Conservation (phyloP, 2,113 vertebrate genomes). For the Peromyscus californicus region DNA sequence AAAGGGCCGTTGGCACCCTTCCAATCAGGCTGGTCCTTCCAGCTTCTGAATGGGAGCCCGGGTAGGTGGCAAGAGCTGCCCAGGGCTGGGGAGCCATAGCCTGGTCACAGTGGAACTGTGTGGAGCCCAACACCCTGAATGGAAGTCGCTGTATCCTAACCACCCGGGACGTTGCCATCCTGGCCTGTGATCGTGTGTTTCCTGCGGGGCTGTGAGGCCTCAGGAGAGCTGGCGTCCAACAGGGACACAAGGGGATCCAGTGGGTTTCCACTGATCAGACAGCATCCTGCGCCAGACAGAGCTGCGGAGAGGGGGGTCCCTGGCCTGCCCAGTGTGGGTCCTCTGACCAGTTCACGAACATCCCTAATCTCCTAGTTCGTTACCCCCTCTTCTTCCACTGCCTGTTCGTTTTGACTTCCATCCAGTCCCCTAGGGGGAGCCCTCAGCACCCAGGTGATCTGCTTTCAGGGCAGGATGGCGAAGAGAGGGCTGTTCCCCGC, state of each 20-base stretch:
- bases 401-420: not conserved
- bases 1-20: not conserved
- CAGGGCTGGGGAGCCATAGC: not conserved
- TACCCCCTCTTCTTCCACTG: not conserved
- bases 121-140: no score
- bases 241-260: not conserved
- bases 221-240: not conserved
- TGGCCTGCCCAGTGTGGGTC: not conserved
- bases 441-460: no score
- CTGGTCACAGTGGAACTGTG: no score
- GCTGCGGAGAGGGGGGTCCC: not conserved
- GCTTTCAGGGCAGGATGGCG: not conserved
- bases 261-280: not conserved
- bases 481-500: not conserved
- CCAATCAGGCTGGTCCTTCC: not conserved
- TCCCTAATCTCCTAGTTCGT: not conserved
- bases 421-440: not conserved
- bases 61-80: not conserved
- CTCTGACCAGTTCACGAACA: no score
- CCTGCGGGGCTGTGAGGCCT: not conserved
- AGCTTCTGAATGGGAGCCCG: not conserved
- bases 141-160: not conserved
- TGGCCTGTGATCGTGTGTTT: not conserved
- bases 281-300: not conserved
- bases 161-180: rapidly evolving